A percentile compares a stretch with the other conserved stretches of the same genome.
Conservation (phyloP, 1,140 invertebrate genomes). For the Antheraea pernyi region DNA sequence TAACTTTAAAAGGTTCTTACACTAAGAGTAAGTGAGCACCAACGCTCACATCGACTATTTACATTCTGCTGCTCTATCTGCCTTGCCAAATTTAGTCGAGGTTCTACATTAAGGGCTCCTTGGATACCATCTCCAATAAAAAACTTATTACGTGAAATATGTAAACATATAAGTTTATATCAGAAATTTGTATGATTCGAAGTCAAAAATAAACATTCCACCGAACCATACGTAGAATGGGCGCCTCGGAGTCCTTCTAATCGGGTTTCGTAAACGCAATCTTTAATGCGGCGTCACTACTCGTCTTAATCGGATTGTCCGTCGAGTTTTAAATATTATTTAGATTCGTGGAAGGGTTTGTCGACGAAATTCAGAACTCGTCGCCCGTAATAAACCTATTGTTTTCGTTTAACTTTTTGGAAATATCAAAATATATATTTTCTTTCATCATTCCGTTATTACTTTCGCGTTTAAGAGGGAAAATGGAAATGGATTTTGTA, state of each 20-base stretch:
- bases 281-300: neutral
- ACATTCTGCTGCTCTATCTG: too few species aligned
- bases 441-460: constrained; percentile 19
- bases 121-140: too few species aligned
- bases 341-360: constrained; percentile 32
- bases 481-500: neutral
- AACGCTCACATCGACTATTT: too few species aligned
- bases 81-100: too few species aligned
- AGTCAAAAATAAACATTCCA: neutral
- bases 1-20: too few species aligned
- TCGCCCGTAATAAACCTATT: constrained; percentile 31
- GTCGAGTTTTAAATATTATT: constrained; percentile 39
- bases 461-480: constrained; percentile 12
- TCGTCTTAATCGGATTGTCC: neutral
- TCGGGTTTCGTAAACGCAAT: neutral
- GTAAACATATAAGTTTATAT: too few species aligned
- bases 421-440: constrained; percentile 33
- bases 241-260: neutral
- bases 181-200: neutral
- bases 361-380: constrained; percentile 20
- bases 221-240: neutral
- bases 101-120: too few species aligned
- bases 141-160: too few species aligned
- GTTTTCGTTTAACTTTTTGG: constrained; percentile 24
- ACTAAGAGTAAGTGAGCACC: too few species aligned